A percentile compares a stretch with the other conserved stretches of the same genome.
Conservation (phyloP, 2,797 vertebrate genomes). For the Parambassis ranga region DNA sequence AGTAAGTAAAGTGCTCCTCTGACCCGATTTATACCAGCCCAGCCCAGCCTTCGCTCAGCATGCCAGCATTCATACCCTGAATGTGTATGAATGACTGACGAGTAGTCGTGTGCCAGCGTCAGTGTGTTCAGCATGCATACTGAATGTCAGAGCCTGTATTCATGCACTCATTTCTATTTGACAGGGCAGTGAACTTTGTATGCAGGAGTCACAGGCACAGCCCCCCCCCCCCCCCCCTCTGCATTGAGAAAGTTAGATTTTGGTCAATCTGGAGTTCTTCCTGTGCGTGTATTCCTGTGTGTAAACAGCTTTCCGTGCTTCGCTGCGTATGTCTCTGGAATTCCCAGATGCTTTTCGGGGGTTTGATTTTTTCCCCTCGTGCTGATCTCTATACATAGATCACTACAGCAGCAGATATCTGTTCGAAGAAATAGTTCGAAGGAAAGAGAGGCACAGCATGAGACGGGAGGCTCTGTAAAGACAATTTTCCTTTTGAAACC, state of each 20-base stretch:
- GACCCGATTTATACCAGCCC: conserved; percentile 1
- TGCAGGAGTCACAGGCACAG: conserved; percentile 12
- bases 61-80: conserved; percentile 14
- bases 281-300: not conserved
- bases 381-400: conserved; percentile 19
- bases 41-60: conserved; percentile 6
- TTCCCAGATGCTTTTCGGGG: not conserved
- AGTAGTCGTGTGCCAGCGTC: conserved; percentile 2
- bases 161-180: conserved; percentile 34
- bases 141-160: conserved; percentile 32
- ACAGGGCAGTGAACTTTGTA: conserved; percentile 16
- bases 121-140: conserved; percentile 27
- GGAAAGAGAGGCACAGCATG: conserved; percentile 22
- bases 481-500: conserved; percentile 34
- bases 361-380: conserved; percentile 14
- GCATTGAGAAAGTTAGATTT: not conserved
- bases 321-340: conserved; percentile 2
- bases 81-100: conserved; percentile 41
- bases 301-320: conserved; percentile 11
- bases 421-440: conserved; percentile 14
- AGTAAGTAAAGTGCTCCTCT: conserved; percentile 79
- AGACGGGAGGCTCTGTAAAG: not conserved
- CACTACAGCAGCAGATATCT: conserved; percentile 15
- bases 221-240: too few relatives aligned
- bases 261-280: not conserved